phyloP scores from a whole-genome alignment of 1,140 invertebrate genomes.

The Gyrodactylus bullatarudis region DNA sequence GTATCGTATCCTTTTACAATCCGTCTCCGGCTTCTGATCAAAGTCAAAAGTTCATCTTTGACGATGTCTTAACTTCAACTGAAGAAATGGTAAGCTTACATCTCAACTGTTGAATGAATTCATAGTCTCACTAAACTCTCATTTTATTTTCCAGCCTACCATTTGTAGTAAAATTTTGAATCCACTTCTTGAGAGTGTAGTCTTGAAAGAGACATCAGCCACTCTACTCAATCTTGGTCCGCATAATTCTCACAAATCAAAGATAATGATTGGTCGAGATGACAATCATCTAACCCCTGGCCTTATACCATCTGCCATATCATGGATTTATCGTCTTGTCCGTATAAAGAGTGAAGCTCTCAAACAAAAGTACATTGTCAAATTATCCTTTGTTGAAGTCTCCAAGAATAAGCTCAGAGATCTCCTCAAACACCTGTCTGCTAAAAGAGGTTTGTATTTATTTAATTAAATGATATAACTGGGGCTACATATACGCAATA shows the following conservation, averaged over 20 bases:
- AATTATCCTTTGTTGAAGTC: neutral
- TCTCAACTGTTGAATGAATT: neutral
- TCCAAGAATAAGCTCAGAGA: neutral
- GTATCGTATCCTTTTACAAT: neutral
- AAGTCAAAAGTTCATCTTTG: neutral
- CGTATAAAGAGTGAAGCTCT: neutral
- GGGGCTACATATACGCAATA: too few relatives aligned
- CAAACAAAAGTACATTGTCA: neutral
- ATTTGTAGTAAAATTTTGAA: neutral
- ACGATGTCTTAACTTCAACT: neutral
- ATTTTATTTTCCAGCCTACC: neutral
- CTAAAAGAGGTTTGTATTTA: neutral
- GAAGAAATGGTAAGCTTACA: neutral
- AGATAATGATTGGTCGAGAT: neutral
- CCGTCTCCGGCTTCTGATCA: neutral
- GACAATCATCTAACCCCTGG: neutral
- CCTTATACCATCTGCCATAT: neutral
- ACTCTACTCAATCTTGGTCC: neutral
- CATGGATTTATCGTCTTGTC: neutral
- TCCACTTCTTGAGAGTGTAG: neutral
- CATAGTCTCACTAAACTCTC: neutral
- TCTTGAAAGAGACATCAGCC: neutral
- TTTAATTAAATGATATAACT: neutral
- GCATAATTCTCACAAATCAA: neutral
- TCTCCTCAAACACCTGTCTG: neutral